Evolutionary conservation across 1,140 invertebrate genomes (phyloP), one percentile per base, ranked within the genome.

Genomic region (Tigriopus japonicus): DNA sequence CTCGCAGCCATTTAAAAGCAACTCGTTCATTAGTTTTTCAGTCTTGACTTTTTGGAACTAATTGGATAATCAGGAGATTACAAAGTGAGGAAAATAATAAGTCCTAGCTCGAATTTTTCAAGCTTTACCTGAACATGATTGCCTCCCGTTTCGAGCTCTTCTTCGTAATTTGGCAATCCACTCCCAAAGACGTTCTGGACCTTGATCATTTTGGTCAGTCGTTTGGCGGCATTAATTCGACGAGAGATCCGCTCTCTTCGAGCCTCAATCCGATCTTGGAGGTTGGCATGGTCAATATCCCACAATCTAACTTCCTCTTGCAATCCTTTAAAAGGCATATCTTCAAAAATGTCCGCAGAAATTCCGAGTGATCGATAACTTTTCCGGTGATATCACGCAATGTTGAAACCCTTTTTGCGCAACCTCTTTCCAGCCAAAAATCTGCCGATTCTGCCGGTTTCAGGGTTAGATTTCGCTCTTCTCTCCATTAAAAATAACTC

Each of bases 171-270:
- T 3, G 28, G 28, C 28, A 35, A 35, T 35, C 28, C 28, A 35
- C 28, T 13, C 3, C 55, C 55, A 19, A 58, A 58, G 2, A 58
- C 15, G n/a, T 58, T 28, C 55, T 58, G 24, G 10, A 40, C 55
- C 23, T 58, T 40, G 14, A 58, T 58, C 55, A 58, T 35, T n/a
- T 58, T 51, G 14, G 35, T 23, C 14, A 58, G 13, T 15, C 23
- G 13, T 58, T 42, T 23, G 40, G 55, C 55, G 12, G 55, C 41
- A 1, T 51, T 6, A n/a, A 58, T 58, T 13, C 55, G 24, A 51
- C 35, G 49, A 1, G 35, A 17, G 40, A 58, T 58, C 15, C 55
- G 55, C 7, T 13, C 15, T 14, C 55, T 3, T 14, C 55, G 7
- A 7, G 55, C 55, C 41, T 40, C 12, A 42, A 58, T 58, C 12